A percentile compares a stretch with the other conserved stretches of the same genome.
These are phyloP conservation scores for Mastomys natalensis DNA, from an alignment of 2,113 vertebrate species.

Conservation along the genomic window DNA sequence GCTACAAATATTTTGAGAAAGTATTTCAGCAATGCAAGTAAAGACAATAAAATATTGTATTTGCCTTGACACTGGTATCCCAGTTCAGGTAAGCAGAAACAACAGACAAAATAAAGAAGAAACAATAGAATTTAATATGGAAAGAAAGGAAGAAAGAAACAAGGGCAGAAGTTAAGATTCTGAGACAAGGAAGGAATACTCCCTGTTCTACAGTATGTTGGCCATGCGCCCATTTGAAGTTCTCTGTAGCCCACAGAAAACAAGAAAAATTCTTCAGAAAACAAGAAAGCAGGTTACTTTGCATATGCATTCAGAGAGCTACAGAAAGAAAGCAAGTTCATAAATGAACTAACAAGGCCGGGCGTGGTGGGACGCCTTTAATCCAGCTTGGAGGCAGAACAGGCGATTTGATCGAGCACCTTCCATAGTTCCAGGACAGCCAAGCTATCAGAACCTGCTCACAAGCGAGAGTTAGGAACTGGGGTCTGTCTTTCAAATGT, in stretches of 20 bases:
- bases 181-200: background rate
- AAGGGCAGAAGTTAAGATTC: background rate
- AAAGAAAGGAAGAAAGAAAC: background rate
- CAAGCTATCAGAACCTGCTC: too few relatives aligned
- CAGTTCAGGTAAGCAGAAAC: background rate
- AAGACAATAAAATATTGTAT: background rate
- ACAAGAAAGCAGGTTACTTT: background rate
- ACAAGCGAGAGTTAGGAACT: too few relatives aligned
- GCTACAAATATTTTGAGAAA: constrained; percentile 39
- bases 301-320: background rate
- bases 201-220: background rate
- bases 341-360: background rate
- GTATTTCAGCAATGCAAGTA: background rate
- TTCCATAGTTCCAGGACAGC: too few relatives aligned
- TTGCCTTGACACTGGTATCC: background rate
- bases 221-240: background rate
- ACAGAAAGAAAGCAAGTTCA: background rate
- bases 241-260: background rate
- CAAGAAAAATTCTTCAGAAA: background rate
- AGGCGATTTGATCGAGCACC: too few relatives aligned
- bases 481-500: background rate
- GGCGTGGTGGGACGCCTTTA: too few relatives aligned
- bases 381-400: too few relatives aligned
- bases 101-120: constrained; percentile 38
- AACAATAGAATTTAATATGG: background rate